Evolutionary conservation across 2,888 invertebrate genomes (phyloP).

Genomic region (Ectemnius cavifrons): DNA sequence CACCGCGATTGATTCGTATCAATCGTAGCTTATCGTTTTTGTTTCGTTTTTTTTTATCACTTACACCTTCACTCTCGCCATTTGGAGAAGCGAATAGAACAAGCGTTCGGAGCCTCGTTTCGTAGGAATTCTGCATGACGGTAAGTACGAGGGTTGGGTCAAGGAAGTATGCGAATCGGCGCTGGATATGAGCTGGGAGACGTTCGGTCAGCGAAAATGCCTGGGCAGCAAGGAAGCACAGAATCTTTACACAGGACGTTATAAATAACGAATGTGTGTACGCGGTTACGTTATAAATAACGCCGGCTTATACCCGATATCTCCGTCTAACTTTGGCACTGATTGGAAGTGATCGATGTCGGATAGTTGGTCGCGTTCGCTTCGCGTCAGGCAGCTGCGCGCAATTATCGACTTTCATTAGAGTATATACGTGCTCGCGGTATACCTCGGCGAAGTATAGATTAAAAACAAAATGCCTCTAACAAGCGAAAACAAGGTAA

Average conservation of each 20-base stretch:
- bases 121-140: too few species aligned
- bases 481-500: slow-evolving; percentile 4
- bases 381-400: neutral
- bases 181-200: slow-evolving; percentile 10
- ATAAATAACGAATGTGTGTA: too few species aligned
- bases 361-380: neutral
- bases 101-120: too few species aligned
- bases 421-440: neutral
- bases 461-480: slow-evolving; percentile 1
- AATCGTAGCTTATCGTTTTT: too few species aligned
- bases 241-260: slow-evolving; percentile 5
- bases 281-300: slow-evolving; percentile 10
- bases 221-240: slow-evolving; percentile 39
- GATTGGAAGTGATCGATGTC: slow-evolving; percentile 45
- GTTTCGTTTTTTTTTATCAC: too few species aligned
- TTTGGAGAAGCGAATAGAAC: too few species aligned
- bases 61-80: too few species aligned
- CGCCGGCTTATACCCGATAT: slow-evolving; percentile 5
- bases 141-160: neutral
- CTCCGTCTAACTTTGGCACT: slow-evolving; percentile 45
- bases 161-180: neutral
- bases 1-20: too few species aligned
- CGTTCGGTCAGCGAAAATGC: slow-evolving; percentile 1
- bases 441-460: slow-evolving; percentile 2
- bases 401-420: slow-evolving; percentile 2